Percentiles rank a stretch among this genome's conserved stretches.
These are phyloP conservation scores for Acanthacorydalis orientalis DNA, from an alignment of 2,888 invertebrate species.

Conservation along the genomic window DNA sequence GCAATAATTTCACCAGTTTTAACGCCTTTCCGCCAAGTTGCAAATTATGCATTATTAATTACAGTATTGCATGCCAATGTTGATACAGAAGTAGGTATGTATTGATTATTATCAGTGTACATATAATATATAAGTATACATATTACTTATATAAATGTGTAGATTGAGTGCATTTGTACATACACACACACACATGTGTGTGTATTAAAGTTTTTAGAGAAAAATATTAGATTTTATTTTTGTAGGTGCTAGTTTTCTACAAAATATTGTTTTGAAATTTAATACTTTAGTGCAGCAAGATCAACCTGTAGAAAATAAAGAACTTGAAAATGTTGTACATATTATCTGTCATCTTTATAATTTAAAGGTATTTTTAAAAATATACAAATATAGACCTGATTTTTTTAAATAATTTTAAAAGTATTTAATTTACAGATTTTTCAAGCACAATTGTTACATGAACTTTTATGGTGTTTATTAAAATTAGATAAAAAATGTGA, in stretches of 20 bases:
- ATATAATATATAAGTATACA: neutral
- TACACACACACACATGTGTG: neutral
- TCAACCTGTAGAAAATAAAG: conserved; percentile 52
- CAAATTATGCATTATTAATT: conserved; percentile 72
- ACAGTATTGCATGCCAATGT: conserved; percentile 78
- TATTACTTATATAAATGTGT: no score
- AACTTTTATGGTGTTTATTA: conserved; percentile 53
- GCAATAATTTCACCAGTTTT: conserved; percentile 42
- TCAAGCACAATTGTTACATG: conserved; percentile 60
- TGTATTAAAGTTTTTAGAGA: neutral
- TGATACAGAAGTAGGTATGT: conserved; percentile 70
- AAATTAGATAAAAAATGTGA: conserved; percentile 42
- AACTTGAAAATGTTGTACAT: conserved; percentile 62
- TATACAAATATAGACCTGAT: neutral
- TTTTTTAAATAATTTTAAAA: no score
- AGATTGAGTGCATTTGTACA: no score
- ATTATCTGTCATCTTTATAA: conserved; percentile 71
- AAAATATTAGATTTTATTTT: conserved; percentile 7
- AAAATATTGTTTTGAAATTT: conserved; percentile 52
- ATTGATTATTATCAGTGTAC: neutral
- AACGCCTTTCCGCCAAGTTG: conserved; percentile 57
- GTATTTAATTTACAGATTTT: conserved; percentile 40
- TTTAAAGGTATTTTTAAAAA: conserved; percentile 47
- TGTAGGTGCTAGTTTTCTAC: conserved; percentile 65
- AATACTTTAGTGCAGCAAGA: conserved; percentile 35